A percentile compares a stretch with the other conserved stretches of the same genome.
Conservation (phyloP, 2,797 vertebrate species). For the Esox lucius region DNA sequence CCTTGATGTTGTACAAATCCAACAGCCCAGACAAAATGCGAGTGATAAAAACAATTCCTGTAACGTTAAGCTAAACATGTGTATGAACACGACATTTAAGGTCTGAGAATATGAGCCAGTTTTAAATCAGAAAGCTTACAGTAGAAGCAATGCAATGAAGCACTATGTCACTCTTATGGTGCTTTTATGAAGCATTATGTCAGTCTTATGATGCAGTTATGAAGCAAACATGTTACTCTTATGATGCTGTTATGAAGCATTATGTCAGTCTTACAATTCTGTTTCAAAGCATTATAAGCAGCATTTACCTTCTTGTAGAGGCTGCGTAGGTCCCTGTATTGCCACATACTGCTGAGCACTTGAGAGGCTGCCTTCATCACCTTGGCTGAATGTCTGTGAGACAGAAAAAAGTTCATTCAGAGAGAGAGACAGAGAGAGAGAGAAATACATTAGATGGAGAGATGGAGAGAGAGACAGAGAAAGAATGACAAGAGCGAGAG, state of each 20-base stretch:
- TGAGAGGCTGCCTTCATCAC: conserved; percentile 92
- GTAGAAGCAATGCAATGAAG: no score
- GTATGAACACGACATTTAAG: background rate
- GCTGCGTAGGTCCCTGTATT: conserved; percentile 93
- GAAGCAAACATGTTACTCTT: no score
- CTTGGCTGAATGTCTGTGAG: conserved; percentile 90
- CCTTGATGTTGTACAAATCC: background rate
- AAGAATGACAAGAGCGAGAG: background rate
- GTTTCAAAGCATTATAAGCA: background rate
- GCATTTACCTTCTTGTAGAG: conserved; percentile 96
- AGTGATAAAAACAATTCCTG: background rate
- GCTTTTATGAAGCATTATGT: no score
- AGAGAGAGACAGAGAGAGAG: conserved; percentile 3
- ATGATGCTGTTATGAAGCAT: no score
- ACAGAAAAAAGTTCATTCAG: background rate
- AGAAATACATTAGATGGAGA: background rate
- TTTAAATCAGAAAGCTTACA: no score
- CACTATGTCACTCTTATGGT: no score
- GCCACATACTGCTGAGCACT: conserved; percentile 89
- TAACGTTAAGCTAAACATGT: background rate
- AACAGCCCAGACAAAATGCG: background rate
- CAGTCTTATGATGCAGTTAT: no score
- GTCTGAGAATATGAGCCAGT: no score
- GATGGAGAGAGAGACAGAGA: background rate
- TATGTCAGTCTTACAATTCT: background rate